Evolutionary conservation across 1,140 invertebrate genomes (phyloP).

Genomic region (Cotesia vestalis): DNA sequence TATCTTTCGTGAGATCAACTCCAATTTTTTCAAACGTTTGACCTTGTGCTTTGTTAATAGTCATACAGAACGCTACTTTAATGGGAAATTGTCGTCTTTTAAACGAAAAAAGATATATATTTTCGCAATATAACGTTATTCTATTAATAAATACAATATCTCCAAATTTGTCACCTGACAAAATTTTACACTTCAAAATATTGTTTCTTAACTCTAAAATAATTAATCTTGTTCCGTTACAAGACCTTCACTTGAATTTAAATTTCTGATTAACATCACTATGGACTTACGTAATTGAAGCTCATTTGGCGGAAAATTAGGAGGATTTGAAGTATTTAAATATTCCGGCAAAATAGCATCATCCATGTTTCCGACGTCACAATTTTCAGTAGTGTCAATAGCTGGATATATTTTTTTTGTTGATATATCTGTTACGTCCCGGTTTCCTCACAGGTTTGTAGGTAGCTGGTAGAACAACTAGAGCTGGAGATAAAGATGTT

Average conservation of each 20-base stretch:
- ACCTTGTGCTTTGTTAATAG: constrained; percentile 59
- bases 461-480: too few species aligned
- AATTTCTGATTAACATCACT: constrained; percentile 33
- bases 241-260: constrained; percentile 33
- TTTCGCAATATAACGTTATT: constrained; percentile 27
- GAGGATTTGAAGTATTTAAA: constrained; percentile 26
- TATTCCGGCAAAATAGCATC: constrained; percentile 33
- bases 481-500: too few species aligned
- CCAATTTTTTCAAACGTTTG: constrained; percentile 48
- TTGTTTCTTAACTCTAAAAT: constrained; percentile 38
- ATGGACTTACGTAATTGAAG: constrained; percentile 3
- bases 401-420: constrained; percentile 28
- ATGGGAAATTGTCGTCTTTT: constrained; percentile 44
- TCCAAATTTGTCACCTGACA: constrained; percentile 34
- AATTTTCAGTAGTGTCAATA: constrained; percentile 30
- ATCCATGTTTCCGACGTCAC: constrained; percentile 17
- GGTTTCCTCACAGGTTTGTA: too few species aligned
- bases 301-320: constrained; percentile 22
- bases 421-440: constrained; percentile 17
- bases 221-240: constrained; percentile 38
- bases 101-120: constrained; percentile 22
- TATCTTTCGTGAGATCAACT: constrained; percentile 38
- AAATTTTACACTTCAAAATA: constrained; percentile 32
- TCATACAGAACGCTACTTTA: constrained; percentile 65
- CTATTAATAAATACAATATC: constrained; percentile 39